Conservation (phyloP, 1,140 invertebrate genomes). For the Leptopilina boulardi region DNA sequence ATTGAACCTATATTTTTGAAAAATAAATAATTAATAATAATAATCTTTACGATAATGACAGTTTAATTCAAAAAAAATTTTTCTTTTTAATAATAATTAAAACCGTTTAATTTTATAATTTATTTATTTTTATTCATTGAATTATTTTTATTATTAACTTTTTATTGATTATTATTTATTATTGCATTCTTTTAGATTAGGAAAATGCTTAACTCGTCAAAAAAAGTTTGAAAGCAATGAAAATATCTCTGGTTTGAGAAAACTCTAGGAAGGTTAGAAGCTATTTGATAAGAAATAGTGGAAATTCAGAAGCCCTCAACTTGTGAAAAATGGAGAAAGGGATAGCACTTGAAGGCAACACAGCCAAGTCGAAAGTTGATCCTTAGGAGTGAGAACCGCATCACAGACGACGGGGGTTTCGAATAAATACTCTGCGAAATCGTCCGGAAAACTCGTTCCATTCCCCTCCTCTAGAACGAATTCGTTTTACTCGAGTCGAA, state of each 20-base stretch:
- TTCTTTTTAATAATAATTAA: too few relatives aligned
- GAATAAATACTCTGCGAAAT: constrained; percentile 68
- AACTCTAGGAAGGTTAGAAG: background rate
- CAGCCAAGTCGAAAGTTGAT: constrained; percentile 50
- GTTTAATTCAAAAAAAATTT: too few relatives aligned
- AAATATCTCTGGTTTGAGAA: background rate
- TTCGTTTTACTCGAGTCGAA: constrained; percentile 26
- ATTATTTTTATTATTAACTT: too few relatives aligned
- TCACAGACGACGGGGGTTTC: constrained; percentile 49
- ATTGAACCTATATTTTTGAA: too few relatives aligned
- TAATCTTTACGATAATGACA: too few relatives aligned
- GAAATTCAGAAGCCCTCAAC: constrained; percentile 8
- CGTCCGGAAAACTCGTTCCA: constrained; percentile 67
- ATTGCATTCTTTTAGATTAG: too few relatives aligned
- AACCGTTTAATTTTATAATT: too few relatives aligned
- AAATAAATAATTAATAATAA: too few relatives aligned
- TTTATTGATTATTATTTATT: too few relatives aligned
- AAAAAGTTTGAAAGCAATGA: background rate
- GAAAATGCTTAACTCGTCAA: background rate
- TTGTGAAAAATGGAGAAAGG: constrained; percentile 28
- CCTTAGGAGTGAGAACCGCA: constrained; percentile 56
- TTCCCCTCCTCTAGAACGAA: constrained; percentile 50
- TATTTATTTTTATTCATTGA: too few relatives aligned
- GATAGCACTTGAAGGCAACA: constrained; percentile 23
- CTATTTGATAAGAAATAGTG: background rate